Evolutionary conservation across 2,888 invertebrate genomes (phyloP).

Genomic region (Eretmocerus hayati): DNA sequence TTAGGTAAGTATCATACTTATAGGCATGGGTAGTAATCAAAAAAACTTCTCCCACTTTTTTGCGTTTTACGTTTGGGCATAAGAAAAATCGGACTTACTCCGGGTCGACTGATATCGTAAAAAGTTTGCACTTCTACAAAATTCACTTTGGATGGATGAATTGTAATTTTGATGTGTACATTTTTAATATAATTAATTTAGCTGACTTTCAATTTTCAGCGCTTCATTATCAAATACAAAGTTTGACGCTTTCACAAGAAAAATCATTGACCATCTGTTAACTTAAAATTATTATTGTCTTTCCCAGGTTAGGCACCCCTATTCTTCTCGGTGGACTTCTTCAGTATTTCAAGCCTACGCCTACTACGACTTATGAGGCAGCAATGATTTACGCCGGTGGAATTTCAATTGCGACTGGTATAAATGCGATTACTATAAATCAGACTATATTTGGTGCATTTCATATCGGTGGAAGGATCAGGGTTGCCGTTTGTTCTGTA

Average conservation of each 20-base stretch:
- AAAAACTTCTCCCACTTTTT: not conserved
- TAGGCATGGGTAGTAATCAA: not conserved
- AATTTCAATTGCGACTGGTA: conserved; percentile 36
- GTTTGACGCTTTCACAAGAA: too few relatives aligned
- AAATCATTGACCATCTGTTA: too few relatives aligned
- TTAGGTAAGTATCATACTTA: conserved; percentile 27
- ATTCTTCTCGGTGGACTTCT: conserved; percentile 60
- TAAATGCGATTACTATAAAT: conserved; percentile 57
- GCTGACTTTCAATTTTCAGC: too few relatives aligned
- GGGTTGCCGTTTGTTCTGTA: conserved; percentile 75
- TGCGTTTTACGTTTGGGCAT: too few relatives aligned
- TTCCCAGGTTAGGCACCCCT: conserved; percentile 61
- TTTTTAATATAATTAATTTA: too few relatives aligned
- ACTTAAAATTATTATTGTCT: too few relatives aligned
- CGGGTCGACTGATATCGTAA: too few relatives aligned
- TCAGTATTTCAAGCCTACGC: conserved; percentile 53
- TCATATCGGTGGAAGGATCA: conserved; percentile 73
- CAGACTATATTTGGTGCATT: conserved; percentile 62
- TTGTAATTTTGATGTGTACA: too few relatives aligned
- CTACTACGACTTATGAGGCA: conserved; percentile 27
- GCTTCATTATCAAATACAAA: too few relatives aligned
- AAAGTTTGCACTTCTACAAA: too few relatives aligned
- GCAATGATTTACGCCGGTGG: conserved; percentile 40
- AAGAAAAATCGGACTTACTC: too few relatives aligned
- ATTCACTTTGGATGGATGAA: too few relatives aligned